phyloP scores from a whole-genome alignment of 2,888 invertebrate species.

The Drosophila meridiana region DNA sequence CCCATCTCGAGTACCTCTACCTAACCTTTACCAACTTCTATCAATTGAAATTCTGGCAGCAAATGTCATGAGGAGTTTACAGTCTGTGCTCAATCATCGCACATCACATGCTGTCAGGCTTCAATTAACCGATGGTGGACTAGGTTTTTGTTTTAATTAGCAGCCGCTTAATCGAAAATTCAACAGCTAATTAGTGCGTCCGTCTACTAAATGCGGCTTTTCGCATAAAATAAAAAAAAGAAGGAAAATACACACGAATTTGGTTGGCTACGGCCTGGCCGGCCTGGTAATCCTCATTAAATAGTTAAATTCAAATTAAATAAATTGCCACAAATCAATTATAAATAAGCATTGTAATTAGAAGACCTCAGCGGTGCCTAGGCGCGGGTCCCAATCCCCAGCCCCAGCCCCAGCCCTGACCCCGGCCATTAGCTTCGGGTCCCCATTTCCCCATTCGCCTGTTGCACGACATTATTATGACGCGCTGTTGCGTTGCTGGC shows the following conservation, averaged over 20 bases:
- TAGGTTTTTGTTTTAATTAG: slow-evolving; percentile 29
- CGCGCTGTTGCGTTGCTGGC: slow-evolving; percentile 29
- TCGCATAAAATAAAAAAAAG: slow-evolving; percentile 33
- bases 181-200: slow-evolving; percentile 76
- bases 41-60: neutral
- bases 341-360: slow-evolving; percentile 81
- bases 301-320: slow-evolving; percentile 82
- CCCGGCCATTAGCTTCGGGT: slow-evolving; percentile 31
- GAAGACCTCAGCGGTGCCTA: slow-evolving; percentile 69
- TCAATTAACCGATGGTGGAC: slow-evolving; percentile 36
- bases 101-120: slow-evolving; percentile 35
- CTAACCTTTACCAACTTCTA: neutral
- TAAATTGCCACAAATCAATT: slow-evolving; percentile 81
- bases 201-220: slow-evolving; percentile 77
- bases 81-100: slow-evolving; percentile 18
- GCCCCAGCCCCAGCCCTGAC: neutral
- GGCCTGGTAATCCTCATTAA: slow-evolving; percentile 78
- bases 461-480: slow-evolving; percentile 74
- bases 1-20: neutral
- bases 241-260: slow-evolving; percentile 32
- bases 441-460: slow-evolving; percentile 51
- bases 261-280: slow-evolving; percentile 12
- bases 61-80: slow-evolving; percentile 11
- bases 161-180: slow-evolving; percentile 75
- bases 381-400: neutral